Base-by-base conservation (phyloP, 2,797 vertebrate genomes). In the Prunella strophiata region DNA sequence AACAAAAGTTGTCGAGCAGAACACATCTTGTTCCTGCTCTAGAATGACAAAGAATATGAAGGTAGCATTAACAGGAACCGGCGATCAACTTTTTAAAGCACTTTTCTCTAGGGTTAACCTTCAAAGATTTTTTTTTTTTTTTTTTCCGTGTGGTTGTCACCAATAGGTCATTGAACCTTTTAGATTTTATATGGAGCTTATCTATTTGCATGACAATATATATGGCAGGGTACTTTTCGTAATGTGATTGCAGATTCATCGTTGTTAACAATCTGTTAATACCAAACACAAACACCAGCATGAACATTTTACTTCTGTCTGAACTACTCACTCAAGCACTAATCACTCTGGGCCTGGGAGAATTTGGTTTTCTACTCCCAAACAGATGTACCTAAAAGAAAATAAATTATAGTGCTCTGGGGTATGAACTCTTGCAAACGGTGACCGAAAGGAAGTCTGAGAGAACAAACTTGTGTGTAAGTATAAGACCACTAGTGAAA, bases 391-490 rank as follows among this genome's bases (percentile, higher is more conserved):
- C 27, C 21, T 59, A 42, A 76, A 82, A 20, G 15, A 8, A 57
- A 48, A 73, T 14, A 42, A 59, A 74, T 42, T 20, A 7, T 5
- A 63, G 29, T 43, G 32, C 15, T 16, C 9, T 52, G 26, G 70
- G 38, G 5, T 58, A 17, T 36, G 18, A 48, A 23, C 8, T n/a
- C 13, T 25, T 73, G 32, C 21, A 45, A 74, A 63, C 0, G 1
- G 16, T 1, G 0, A 27, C 26, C 52, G 2, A 43, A 70, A 82
- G 27, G 18, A 4, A 70, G 1, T 12, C 7, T 55, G 25, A 48
- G 62, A 68, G 36, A 48, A n/a, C 6, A 42, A 71, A 19, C 15
- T 80, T 3, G 0, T 0, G 0, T 43, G 21, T 52, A 74, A 42
- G 8, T 75, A 8, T 23, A 47, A 27, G 16, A 61, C 11, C 22